Conservation (phyloP, 2,888 invertebrate species). For the Sarcophaga variegata region DNA sequence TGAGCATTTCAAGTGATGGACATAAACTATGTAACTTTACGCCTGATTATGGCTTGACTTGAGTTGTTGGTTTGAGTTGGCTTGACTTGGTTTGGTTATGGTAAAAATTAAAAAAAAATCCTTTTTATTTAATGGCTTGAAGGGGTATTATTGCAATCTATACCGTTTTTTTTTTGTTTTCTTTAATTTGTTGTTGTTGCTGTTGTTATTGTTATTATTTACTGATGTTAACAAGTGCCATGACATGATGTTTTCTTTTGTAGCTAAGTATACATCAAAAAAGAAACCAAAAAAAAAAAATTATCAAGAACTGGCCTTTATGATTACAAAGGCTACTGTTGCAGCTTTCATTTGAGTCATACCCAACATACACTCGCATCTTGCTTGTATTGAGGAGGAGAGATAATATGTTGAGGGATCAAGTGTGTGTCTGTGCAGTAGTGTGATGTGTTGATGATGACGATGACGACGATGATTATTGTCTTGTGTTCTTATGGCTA, state of each 20-base stretch:
- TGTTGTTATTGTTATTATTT: slow-evolving; percentile 48
- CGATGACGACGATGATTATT: background rate
- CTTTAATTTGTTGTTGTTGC: slow-evolving; percentile 26
- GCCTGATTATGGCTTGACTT: slow-evolving; percentile 47
- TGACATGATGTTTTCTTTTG: slow-evolving; percentile 67
- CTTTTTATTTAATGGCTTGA: slow-evolving; percentile 39
- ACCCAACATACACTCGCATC: no score
- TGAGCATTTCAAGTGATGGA: slow-evolving; percentile 46
- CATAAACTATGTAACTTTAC: slow-evolving; percentile 68
- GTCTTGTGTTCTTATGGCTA: slow-evolving; percentile 24
- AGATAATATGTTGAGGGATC: background rate
- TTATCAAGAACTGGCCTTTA: background rate
- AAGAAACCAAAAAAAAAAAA: background rate
- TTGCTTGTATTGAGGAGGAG: no score
- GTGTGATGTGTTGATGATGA: slow-evolving; percentile 27
- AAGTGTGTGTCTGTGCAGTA: background rate
- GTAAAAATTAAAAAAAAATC: slow-evolving; percentile 39
- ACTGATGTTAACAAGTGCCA: slow-evolving; percentile 71
- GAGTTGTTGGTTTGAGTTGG: background rate
- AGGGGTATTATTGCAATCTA: slow-evolving; percentile 20
- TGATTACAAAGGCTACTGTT: background rate
- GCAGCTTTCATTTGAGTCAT: no score
- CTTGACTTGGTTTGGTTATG: background rate
- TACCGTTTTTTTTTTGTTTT: background rate
- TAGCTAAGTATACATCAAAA: slow-evolving; percentile 3